phyloP scores from a whole-genome alignment of 2,888 invertebrate genomes.

The Aquatica leii region DNA sequence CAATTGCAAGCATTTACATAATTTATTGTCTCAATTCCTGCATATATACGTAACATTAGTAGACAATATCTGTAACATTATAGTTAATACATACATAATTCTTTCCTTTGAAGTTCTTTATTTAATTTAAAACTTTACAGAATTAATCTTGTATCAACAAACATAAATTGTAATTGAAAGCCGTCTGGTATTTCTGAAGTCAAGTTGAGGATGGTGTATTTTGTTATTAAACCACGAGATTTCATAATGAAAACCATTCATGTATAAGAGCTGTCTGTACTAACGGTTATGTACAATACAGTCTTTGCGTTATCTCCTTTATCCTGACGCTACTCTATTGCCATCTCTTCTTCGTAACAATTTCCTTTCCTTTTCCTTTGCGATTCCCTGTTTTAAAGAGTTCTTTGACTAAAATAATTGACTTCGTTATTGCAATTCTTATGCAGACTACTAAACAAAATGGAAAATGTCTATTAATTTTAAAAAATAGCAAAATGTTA shows the following conservation, averaged over 20 bases:
- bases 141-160: constrained; percentile 19
- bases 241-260: constrained; percentile 29
- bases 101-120: constrained; percentile 12
- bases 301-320: constrained; percentile 25
- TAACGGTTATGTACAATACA: constrained; percentile 24
- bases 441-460: constrained; percentile 9
- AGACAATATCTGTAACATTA: no score
- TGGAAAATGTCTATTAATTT: constrained; percentile 11
- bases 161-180: constrained; percentile 24
- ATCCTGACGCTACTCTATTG: constrained; percentile 15
- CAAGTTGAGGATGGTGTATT: constrained; percentile 23
- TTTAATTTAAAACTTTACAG: no score
- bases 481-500: no score
- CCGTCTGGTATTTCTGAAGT: constrained; percentile 18
- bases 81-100: no score
- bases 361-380: constrained; percentile 27
- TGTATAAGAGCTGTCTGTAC: constrained; percentile 27
- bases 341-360: constrained; percentile 25
- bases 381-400: constrained; percentile 15
- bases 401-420: constrained; percentile 21
- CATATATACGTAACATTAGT: no score
- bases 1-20: constrained; percentile 6
- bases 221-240: constrained; percentile 29
- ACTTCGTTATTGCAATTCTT: constrained; percentile 26
- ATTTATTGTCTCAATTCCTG: neutral